phyloP scores from a whole-genome alignment of 2,113 vertebrate genomes.

The Anser cygnoides region DNA sequence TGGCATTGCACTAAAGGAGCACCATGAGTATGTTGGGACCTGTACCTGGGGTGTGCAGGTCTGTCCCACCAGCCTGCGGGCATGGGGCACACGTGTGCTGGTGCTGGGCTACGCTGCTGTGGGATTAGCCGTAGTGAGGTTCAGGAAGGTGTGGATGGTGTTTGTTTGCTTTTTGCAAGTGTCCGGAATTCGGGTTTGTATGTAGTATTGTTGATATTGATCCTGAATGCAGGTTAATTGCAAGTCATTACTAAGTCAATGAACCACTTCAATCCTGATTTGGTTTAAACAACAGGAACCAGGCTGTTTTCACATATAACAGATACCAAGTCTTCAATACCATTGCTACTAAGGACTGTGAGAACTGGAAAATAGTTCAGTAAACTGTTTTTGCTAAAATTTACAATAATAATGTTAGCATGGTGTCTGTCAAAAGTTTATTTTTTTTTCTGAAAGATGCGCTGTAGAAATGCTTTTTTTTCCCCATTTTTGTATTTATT shows the following conservation, averaged over 20 bases:
- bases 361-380: not conserved
- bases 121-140: not conserved
- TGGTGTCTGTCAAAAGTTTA: not conserved
- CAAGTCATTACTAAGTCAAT: not conserved
- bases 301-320: not conserved
- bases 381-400: not conserved
- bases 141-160: not conserved
- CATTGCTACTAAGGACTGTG: not conserved
- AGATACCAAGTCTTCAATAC: not conserved
- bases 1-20: too few species aligned
- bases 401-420: not conserved
- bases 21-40: rapidly evolving
- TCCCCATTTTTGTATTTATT: not conserved
- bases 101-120: not conserved
- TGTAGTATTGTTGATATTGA: not conserved
- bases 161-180: not conserved
- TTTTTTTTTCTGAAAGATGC: not conserved
- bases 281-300: not conserved
- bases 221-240: not conserved
- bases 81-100: not conserved
- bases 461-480: not conserved
- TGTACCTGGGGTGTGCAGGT: too few species aligned
- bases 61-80: not conserved
- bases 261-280: not conserved
- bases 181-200: too few species aligned